Base-by-base conservation (phyloP, 2,888 invertebrate genomes). In the Noctua comes region DNA sequence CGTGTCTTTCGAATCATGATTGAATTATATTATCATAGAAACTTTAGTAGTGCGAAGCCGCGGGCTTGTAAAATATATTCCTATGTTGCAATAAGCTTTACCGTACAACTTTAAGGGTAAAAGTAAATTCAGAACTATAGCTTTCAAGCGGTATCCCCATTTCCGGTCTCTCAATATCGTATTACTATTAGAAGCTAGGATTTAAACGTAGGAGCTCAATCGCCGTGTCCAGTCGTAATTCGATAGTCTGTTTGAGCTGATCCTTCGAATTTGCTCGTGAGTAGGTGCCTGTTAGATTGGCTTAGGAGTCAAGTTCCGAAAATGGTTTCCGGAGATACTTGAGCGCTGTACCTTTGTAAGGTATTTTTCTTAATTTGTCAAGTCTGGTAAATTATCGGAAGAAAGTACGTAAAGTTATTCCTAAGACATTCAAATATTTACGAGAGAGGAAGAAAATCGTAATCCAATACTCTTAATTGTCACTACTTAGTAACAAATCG, bases 131-230 rank as follows among this genome's bases (percentile, higher is more conserved):
- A 8, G 21, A 21, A 64, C 31, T 62, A 51, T 24, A 76, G 43
- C 18, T 46, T 54, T 36, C 18, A 69, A 54, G 13, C 24, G n/a
- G 54, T 10, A 13, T 43, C n/a, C 18, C 72, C 1, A 24, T 31
- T 40, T 48, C 5, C 0, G n/a, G 24, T 54, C 36, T 36, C 8
- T 46, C 16, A 54, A 70, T 80, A 57, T 57, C 36, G 24, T 72
- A 24, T 66, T 77, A 46, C 46, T 54, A 36, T 80, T 80, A 27
- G 31, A 43, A 51, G 10, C 43, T 57, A 71, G 21, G 72, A 71
- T 80, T 57, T 36, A 68, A n/a, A 54, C 11, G 43, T n/a, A 43
- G 1, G 5, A n/a, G 21, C 31, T 68, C 0, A 5, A 27, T 21
- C 54, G 21, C 16, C 21, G 31, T 79, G 68, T 54, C 21, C n/a